These are phyloP conservation scores for Drosophila demipolita DNA, from an alignment of 2,888 invertebrate genomes.

Conservation along the genomic window DNA sequence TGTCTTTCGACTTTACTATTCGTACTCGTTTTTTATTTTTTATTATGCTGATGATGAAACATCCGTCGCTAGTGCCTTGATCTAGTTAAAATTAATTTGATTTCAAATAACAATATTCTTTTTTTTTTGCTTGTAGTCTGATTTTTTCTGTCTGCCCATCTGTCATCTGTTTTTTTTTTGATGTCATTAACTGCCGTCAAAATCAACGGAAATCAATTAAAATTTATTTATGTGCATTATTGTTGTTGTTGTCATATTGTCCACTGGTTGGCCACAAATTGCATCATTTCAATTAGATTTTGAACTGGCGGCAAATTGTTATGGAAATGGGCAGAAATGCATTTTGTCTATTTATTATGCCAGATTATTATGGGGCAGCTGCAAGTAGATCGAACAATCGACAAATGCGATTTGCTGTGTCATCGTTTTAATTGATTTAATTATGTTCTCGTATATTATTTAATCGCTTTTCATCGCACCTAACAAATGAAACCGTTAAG, in stretches of 20 bases:
- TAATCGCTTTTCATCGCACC: constrained; percentile 5
- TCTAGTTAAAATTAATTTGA: constrained; percentile 43
- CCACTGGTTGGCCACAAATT: constrained; percentile 44
- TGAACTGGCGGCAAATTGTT: constrained; percentile 8
- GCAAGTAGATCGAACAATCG: constrained; percentile 40
- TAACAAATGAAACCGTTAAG: background rate
- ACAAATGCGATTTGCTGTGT: constrained; percentile 42
- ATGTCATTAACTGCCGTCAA: constrained; percentile 54
- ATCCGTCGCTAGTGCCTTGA: constrained; percentile 27
- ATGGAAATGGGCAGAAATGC: constrained; percentile 14
- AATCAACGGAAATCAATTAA: constrained; percentile 70
- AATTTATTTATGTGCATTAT: constrained; percentile 53
- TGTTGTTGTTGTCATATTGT: constrained; percentile 15
- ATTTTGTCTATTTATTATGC: constrained; percentile 41
- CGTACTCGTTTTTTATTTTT: background rate
- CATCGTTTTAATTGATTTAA: constrained; percentile 49
- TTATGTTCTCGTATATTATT: constrained; percentile 13
- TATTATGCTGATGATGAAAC: constrained; percentile 31
- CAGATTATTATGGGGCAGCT: constrained; percentile 46
- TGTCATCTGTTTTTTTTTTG: constrained; percentile 11
- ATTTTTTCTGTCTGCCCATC: background rate
- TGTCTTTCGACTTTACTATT: background rate
- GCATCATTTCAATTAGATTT: constrained; percentile 54
- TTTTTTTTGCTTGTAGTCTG: background rate
- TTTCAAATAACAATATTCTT: constrained; percentile 17